Evolutionary conservation across 2,797 vertebrate species (phyloP), one percentile per base, ranked within the genome.

Genomic region (Malurus splendens): DNA sequence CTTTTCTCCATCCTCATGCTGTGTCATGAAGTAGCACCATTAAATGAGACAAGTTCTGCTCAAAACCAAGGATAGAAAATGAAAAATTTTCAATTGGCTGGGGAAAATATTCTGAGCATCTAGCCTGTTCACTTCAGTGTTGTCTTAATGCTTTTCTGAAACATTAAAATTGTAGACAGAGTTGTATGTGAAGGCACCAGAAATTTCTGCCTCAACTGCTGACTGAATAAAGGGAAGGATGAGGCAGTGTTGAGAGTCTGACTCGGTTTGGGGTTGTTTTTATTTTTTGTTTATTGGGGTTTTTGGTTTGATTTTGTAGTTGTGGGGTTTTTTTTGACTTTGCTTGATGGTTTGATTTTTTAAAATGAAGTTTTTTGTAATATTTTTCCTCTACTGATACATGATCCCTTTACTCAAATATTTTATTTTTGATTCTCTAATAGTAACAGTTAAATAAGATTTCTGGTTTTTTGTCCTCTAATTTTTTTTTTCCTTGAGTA

Each of bases 261-360:
- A 27, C 18, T 52, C 7, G 8, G 23, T 9, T 9, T n/a, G 5
- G 2, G 2, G 1, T 13, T 38, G 33, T 33, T 33, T 8, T 33
- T 33, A 9, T 39, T 38, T 6, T 32, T 48, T 54, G 5, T 20
- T 59, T 39, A n/a, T n/a, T n/a, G 2, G 3, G 3, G 5, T 10
- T 57, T 62, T 74, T 45, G 3, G 0, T 66, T 78, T 27, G 1
- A 25, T 62, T 80, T 23, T 7, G 10, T 45, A 9, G 44, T 23
- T 45, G 22, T 23, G 12, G 4, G 4, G 1, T 6, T 23, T 54
- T 41, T 17, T 2, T 4, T 4, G 10, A 3, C 25, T 72, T 57
- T 41, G 4, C 9, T 10, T 64, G 3, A n/a, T 36, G 9, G 9
- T 42, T 44, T 67, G 5, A 2, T 28, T n/a, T 64, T 28, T 61